These are phyloP conservation scores for Anguilla japonica DNA, from an alignment of 2,113 vertebrate genomes.

Conservation along the genomic window DNA sequence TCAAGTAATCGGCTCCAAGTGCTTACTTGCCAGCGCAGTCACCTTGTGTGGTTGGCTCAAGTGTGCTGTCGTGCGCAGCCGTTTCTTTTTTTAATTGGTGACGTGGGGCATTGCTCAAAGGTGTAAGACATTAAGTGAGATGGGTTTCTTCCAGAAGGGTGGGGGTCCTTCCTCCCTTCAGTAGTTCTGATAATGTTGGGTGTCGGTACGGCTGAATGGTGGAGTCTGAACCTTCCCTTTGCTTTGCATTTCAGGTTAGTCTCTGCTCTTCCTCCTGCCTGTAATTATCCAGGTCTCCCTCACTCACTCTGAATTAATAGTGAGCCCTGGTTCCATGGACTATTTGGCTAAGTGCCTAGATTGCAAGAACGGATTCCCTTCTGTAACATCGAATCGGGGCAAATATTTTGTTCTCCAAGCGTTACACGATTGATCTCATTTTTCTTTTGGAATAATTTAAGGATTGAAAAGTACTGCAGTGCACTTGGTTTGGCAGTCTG, in stretches of 20 bases:
- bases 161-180: too few relatives aligned
- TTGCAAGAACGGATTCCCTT: neutral
- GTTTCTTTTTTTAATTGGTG: too few relatives aligned
- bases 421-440: neutral
- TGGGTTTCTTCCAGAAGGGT: too few relatives aligned
- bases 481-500: constrained; percentile 79
- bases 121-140: too few relatives aligned
- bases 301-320: neutral
- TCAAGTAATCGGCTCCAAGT: too few relatives aligned
- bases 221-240: neutral
- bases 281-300: neutral
- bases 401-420: neutral
- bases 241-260: neutral
- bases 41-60: too few relatives aligned
- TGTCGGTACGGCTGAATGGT: neutral
- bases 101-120: too few relatives aligned
- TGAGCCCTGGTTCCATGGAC: neutral
- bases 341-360: neutral
- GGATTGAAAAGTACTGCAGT: constrained; percentile 73
- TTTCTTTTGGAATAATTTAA: neutral
- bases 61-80: too few relatives aligned
- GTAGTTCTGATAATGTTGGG: too few relatives aligned
- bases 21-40: too few relatives aligned
- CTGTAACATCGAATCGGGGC: neutral
- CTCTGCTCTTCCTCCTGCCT: neutral